Evolutionary conservation across 1,140 invertebrate species (phyloP).

Genomic region (Papilio aristodemus): DNA sequence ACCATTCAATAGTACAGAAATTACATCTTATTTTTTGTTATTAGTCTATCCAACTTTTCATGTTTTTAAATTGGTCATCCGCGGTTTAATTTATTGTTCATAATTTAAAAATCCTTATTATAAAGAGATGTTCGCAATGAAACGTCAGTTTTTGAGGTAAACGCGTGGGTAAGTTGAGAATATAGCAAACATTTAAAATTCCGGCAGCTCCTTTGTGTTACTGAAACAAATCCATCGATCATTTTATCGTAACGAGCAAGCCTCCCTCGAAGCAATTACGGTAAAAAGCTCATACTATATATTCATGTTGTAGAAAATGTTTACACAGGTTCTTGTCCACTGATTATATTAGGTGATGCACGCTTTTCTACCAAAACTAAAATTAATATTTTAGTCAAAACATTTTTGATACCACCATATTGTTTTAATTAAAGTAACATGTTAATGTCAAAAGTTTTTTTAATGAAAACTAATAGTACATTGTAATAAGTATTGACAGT

Average conservation of each 20-base stretch:
- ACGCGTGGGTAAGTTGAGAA: constrained; percentile 11
- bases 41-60: too few relatives aligned
- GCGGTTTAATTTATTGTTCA: too few relatives aligned
- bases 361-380: not conserved
- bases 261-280: constrained; percentile 32
- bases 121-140: not conserved
- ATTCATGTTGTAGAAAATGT: constrained; percentile 20
- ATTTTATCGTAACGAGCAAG: constrained; percentile 28
- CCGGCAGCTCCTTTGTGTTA: constrained; percentile 25
- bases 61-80: too few relatives aligned
- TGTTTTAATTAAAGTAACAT: too few relatives aligned
- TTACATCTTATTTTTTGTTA: too few relatives aligned
- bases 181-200: constrained; percentile 32
- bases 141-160: not conserved
- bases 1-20: too few relatives aligned
- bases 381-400: not conserved
- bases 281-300: constrained; percentile 17
- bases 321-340: constrained; percentile 22
- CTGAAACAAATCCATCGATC: constrained; percentile 31
- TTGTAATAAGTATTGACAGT: too few relatives aligned
- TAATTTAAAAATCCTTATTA: too few relatives aligned
- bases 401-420: too few relatives aligned
- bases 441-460: too few relatives aligned
- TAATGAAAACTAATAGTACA: too few relatives aligned
- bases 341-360: constrained; percentile 9